Evolutionary conservation across 30 jellyfish, hydroid and myxozoan genomes (phyloP), one percentile per base, ranked within the genome.

Genomic region (Aurelia aurita): DNA sequence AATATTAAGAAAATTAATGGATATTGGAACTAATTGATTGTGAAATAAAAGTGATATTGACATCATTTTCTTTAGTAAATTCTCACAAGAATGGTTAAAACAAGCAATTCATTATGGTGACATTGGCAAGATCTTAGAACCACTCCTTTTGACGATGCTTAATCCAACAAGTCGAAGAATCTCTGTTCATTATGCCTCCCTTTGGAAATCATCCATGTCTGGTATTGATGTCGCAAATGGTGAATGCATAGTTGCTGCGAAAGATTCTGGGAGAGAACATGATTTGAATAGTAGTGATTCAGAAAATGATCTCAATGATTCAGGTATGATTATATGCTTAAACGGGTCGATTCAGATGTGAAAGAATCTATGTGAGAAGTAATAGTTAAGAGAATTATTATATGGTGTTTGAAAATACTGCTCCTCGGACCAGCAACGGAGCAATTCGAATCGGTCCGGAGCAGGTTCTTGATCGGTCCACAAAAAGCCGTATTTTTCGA

Each of bases 21-120:
- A 27, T 65, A 25, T 32, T 0, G 5, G 67, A 27, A 27, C 34
- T 20, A 45, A 28, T 69, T n/a, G 18, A 4, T 5, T 11, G 11
- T n/a, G 49, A 4, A 23, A 18, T 64, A 5, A 23, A 64, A 3
- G 12, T 34, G 67, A 32, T 34, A 27, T 19, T 8, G n/a, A 20
- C 20, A 6, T n/a, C 25, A 9, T 45, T n/a, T 4, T 7, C 20
- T 18, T 23, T 72, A 92, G 98, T 68, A 81, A 77, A 55, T 28
- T 59, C 49, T 76, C 91, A 4, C 77, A 86, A 61, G 72, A 92
- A 49, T 92, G 98, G 98, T 79, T 92, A 65, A 70, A 69, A 55
- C 98, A 92, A 69, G 88, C 97, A 3, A 69, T 84, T 22, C 95
- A 86, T 66, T 87, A 63, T 51, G 98, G 98, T 22, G 98, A 92